Conservation (phyloP, 2,888 invertebrate species). For the Sylvicola fuscatus region DNA sequence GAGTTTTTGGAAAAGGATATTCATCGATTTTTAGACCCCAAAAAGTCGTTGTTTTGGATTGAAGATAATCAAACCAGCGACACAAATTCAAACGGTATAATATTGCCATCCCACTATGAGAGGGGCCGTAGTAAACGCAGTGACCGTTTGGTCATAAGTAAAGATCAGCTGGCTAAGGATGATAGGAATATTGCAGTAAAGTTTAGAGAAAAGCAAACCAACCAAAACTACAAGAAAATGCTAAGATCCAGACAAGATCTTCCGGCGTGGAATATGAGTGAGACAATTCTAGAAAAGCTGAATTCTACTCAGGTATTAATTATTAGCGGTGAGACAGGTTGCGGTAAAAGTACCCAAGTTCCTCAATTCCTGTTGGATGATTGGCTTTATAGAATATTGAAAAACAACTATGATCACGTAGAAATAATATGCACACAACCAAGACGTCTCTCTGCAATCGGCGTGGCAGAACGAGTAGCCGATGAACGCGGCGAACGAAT, state of each 20-base stretch:
- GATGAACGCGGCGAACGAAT: conserved; percentile 59
- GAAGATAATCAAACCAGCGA: conserved; percentile 23
- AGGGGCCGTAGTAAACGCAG: conserved; percentile 24
- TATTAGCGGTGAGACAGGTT: conserved; percentile 68
- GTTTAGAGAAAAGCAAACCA: conserved; percentile 37
- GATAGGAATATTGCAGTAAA: conserved; percentile 39
- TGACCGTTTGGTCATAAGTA: not conserved
- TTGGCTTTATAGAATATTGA: conserved; percentile 36
- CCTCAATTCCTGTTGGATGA: conserved; percentile 85
- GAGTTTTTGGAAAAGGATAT: conserved; percentile 34
- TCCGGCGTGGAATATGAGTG: conserved; percentile 51
- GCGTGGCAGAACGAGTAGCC: conserved; percentile 80
- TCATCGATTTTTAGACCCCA: conserved; percentile 29
- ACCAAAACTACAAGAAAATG: conserved; percentile 43
- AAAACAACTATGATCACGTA: conserved; percentile 31
- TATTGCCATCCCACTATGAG: conserved; percentile 39
- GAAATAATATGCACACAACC: conserved; percentile 89
- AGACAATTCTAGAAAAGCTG: conserved; percentile 44
- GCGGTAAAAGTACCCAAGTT: conserved; percentile 75
- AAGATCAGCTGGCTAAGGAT: conserved; percentile 33
- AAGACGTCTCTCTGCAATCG: conserved; percentile 73
- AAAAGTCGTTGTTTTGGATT: conserved; percentile 38
- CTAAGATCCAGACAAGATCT: conserved; percentile 37
- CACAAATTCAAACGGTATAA: conserved; percentile 15
- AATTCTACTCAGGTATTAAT: conserved; percentile 40